Base-by-base conservation (phyloP, 1,140 invertebrate species). In the Theocolax elegans region DNA sequence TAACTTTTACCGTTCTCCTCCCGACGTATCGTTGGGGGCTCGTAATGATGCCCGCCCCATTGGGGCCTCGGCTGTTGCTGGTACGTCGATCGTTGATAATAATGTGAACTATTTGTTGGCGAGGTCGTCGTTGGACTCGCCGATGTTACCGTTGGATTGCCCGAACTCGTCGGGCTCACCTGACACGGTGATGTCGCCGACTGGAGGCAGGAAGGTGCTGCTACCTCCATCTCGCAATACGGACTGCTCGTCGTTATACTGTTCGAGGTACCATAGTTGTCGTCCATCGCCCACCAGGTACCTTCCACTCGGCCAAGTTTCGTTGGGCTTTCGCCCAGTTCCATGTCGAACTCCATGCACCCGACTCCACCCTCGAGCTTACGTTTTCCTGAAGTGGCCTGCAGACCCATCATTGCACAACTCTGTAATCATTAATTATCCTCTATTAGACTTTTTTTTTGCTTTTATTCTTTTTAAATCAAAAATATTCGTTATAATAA, bases 1-100 rank as follows among this genome's bases (percentile, higher is more conserved):
- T 95, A 96, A 58, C 93, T 95, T 84, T 96, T 96, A 73, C 94
- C 94, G 80, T 95, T 95, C 81, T 95, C 94, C 72, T 94, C 94
- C 75, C 92, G 91, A 51, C 93, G 90, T 81, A 95, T 95, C 75
- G 93, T 94, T 77, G 94, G 93, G 76, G 93, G 92, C 53, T 89
- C 88, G 76, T 88, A 88, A 69, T 85, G 81, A 68, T 83, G 81
- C 27, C 63, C 58, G 38, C 83, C 84, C 83, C 87, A 88, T 46
- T 76, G 75, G 6, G 72, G 69, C 44, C 65, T 59, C 13, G 71
- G 74, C 8, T 73, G 72, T 17, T 75, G 76, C 15, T 77, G 76
- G 10, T 54, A 54, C 2, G 2, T 25, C 0, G 53, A 38, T 9
- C 48, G 62, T 25, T 51, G 48, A 42, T 65, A 65, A 31, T 65